Evolutionary conservation across 2,113 vertebrate genomes (phyloP), one percentile per base, ranked within the genome.

Genomic region (Limnothrissa miodon): DNA sequence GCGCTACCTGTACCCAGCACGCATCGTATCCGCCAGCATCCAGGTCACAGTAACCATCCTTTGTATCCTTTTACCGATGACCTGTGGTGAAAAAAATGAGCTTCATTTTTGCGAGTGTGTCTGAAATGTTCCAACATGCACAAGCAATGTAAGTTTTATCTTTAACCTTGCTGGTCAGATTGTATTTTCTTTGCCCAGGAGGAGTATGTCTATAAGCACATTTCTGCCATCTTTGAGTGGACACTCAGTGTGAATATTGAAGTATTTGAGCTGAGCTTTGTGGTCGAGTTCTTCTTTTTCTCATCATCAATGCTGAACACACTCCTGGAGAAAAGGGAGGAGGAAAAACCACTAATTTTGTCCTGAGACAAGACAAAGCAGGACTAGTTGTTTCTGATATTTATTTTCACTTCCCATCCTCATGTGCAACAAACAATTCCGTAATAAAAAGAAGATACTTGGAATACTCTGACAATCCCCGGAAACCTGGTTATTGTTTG

Each of bases 201-300:
- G 0, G 36, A 86, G 0, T 87, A 89, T 83, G 78, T 82, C 2
- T 94, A 91, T 82, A 0, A 45, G 0, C 94, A 95, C 78, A 8
- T 94, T 66, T 88, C 93, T 4, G 94, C 95, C 1, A 80, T 95
- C 17, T 94, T 94, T 81, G 95, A 95, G 85, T 95, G 95, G 95
- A 90, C 90, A 62, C 90, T 95, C 46, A 92, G 91, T 0, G 19
- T 90, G 39, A 95, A 95, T 87, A 78, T 95, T 84, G 91, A 95
- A 87, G 53, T 95, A 46, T 95, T 95, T 81, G 93, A 95, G 87
- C 89, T 95, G 86, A 95, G 91, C 87, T 95, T 85, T 11, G 56
- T 82, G 0, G 86, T 89, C 79, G 95, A 95, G 86, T 95, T 95
- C 83, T 90, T 59, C 70, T 92, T 84, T 89, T 95, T 95, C 88